phyloP scores from a whole-genome alignment of 2,888 invertebrate species.

The Scaptomyza caliginosa region DNA sequence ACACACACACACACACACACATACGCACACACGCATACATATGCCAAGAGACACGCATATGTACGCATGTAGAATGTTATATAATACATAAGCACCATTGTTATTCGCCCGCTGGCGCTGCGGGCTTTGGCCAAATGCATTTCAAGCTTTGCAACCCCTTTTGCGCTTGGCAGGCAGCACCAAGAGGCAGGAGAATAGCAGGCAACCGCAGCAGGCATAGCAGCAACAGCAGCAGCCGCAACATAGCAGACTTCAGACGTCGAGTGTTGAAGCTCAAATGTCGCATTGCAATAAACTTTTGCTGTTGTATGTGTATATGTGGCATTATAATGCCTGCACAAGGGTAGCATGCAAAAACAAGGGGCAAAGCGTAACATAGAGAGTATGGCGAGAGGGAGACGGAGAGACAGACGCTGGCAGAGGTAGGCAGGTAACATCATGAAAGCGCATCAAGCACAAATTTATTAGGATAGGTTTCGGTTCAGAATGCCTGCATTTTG shows the following conservation, averaged over 20 bases:
- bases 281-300: slow-evolving; percentile 76
- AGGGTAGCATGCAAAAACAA: slow-evolving; percentile 47
- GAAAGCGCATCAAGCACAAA: slow-evolving; percentile 78
- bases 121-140: slow-evolving; percentile 67
- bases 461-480: slow-evolving; percentile 79
- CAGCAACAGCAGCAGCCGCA: slow-evolving; percentile 46
- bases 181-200: slow-evolving; percentile 16
- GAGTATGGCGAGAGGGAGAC: no score
- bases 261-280: slow-evolving; percentile 77
- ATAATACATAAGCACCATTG: slow-evolving; percentile 74
- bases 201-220: slow-evolving; percentile 38
- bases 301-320: slow-evolving; percentile 26
- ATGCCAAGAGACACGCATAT: slow-evolving; percentile 19
- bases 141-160: slow-evolving; percentile 74
- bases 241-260: slow-evolving; percentile 71
- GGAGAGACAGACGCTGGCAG: slow-evolving; percentile 1
- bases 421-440: slow-evolving; percentile 67
- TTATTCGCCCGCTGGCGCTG: slow-evolving; percentile 66
- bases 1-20: slow-evolving; percentile 1
- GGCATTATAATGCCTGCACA: slow-evolving; percentile 66
- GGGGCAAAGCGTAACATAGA: slow-evolving; percentile 1
- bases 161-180: slow-evolving; percentile 26
- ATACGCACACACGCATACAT: slow-evolving; percentile 1
- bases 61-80: slow-evolving; percentile 56
- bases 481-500: slow-evolving; percentile 70